Evolutionary conservation across 1,140 invertebrate species (phyloP).

Genomic region (Achroia grisella): DNA sequence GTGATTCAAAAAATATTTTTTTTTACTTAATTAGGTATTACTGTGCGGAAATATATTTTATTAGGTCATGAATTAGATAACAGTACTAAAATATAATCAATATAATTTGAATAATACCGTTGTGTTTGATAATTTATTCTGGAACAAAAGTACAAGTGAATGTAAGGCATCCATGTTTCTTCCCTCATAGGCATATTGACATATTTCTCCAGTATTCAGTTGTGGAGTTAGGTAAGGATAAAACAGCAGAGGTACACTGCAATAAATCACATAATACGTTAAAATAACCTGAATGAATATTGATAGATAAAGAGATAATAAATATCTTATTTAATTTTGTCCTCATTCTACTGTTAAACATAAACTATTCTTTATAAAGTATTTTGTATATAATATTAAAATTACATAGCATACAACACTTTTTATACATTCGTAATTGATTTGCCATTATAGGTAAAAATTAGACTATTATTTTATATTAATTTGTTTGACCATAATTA

Average conservation of each 20-base stretch:
- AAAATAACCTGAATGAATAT: neutral
- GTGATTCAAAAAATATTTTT: no score
- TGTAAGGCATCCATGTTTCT: slow-evolving; percentile 82
- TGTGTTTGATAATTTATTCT: slow-evolving; percentile 73
- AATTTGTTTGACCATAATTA: no score
- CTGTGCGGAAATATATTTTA: no score
- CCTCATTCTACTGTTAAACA: no score
- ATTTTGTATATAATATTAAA: no score
- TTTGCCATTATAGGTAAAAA: no score
- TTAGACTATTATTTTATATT: no score
- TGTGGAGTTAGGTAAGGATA: slow-evolving; percentile 50
- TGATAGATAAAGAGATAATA: neutral
- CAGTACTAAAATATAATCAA: neutral
- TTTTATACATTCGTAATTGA: no score
- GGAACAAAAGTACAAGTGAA: slow-evolving; percentile 79
- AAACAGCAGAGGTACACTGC: slow-evolving; percentile 47
- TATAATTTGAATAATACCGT: slow-evolving; percentile 27
- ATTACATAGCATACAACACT: no score
- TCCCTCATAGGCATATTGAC: slow-evolving; percentile 71
- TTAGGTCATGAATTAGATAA: neutral
- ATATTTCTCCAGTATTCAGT: slow-evolving; percentile 35
- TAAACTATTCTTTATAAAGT: no score
- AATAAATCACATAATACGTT: slow-evolving; percentile 11
- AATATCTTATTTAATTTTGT: no score
- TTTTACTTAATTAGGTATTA: no score